These are phyloP conservation scores for Rhynchonema sp. DNA, from an alignment of 2,888 invertebrate genomes.

Conservation along the genomic window DNA sequence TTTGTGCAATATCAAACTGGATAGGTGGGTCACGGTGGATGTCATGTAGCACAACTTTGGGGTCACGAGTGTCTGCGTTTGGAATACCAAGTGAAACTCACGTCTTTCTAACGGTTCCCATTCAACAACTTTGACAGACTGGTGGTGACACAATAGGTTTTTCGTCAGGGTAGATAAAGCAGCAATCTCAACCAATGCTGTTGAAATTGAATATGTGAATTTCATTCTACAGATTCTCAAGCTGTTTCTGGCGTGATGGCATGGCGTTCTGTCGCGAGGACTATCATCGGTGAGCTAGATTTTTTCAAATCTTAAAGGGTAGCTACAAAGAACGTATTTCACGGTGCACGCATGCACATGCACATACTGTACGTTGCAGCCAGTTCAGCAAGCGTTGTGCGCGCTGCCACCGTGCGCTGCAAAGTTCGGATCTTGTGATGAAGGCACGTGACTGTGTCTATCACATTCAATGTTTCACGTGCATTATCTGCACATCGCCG, in stretches of 20 bases:
- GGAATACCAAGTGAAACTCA: too few species aligned
- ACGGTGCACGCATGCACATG: constrained; percentile 12
- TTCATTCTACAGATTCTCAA: too few species aligned
- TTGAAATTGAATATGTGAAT: too few species aligned
- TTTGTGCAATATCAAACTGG: constrained; percentile 68
- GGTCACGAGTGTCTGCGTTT: too few species aligned
- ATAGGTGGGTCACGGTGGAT: constrained; percentile 68
- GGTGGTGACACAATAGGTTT: too few species aligned
- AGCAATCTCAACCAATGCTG: too few species aligned
- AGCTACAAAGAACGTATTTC: constrained; percentile 31
- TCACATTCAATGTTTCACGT: constrained; percentile 72
- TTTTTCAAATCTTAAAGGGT: neutral
- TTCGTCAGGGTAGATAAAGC: too few species aligned
- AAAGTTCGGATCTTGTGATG: constrained; percentile 74
- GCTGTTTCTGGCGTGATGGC: constrained; percentile 76
- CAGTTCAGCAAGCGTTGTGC: constrained; percentile 63
- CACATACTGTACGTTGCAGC: constrained; percentile 39
- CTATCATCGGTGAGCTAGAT: constrained; percentile 56
- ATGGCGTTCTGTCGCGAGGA: constrained; percentile 89
- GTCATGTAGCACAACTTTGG: too few species aligned
- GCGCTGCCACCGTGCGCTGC: constrained; percentile 61
- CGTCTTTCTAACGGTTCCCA: too few species aligned
- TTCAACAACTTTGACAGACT: too few species aligned
- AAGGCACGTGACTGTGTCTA: constrained; percentile 64
- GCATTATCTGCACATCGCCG: constrained; percentile 57